These are phyloP conservation scores for Cygnus olor DNA, from an alignment of 2,797 vertebrate genomes.

Conservation along the genomic window DNA sequence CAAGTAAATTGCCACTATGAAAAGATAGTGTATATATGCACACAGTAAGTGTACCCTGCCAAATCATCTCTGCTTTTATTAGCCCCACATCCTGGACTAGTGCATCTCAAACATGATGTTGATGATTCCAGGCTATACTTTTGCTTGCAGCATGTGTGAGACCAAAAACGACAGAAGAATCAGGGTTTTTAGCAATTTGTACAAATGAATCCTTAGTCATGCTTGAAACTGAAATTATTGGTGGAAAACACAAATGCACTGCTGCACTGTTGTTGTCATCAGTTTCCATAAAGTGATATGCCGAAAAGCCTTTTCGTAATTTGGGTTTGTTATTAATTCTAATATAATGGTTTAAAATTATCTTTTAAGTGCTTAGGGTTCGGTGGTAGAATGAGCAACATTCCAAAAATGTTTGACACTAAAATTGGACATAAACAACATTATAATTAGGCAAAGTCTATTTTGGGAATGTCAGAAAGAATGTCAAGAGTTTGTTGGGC, in stretches of 20 bases:
- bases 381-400: conserved; percentile 40
- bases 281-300: neutral
- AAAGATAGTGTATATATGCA: neutral
- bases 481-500: conserved; percentile 48
- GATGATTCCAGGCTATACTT: neutral
- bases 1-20: neutral
- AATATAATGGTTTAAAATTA: neutral
- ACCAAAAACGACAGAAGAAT: neutral
- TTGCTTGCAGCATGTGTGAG: neutral
- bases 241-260: neutral
- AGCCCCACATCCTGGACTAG: neutral
- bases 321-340: neutral
- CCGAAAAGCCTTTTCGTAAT: neutral
- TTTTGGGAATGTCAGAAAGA: conserved; percentile 67
- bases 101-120: neutral
- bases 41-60: neutral
- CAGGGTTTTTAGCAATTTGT: neutral
- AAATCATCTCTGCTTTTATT: neutral
- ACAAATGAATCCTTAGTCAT: neutral
- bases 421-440: conserved; percentile 26
- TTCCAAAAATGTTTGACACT: conserved; percentile 49
- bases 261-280: neutral
- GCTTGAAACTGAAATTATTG: neutral
- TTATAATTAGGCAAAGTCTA: conserved; percentile 48
- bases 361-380: neutral